phyloP scores from a whole-genome alignment of 2,888 invertebrate species.

The Acrobasis repandana region DNA sequence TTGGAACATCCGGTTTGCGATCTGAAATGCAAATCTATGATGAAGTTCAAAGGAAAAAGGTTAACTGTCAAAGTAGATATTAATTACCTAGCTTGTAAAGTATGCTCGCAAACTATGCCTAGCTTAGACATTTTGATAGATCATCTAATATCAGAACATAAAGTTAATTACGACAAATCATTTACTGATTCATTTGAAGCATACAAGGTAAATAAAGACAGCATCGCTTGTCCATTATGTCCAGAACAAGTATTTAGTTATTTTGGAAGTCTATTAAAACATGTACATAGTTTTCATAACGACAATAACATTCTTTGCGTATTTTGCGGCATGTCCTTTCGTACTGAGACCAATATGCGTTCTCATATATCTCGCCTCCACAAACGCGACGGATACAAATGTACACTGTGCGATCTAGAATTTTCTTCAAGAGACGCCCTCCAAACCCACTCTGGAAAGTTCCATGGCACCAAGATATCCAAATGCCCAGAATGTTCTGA shows the following conservation, averaged over 20 bases:
- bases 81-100: constrained; percentile 56
- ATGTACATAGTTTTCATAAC: constrained; percentile 67
- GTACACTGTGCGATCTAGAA: constrained; percentile 46
- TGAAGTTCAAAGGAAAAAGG: constrained; percentile 66
- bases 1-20: constrained; percentile 65
- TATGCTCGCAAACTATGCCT: constrained; percentile 49
- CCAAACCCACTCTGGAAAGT: constrained; percentile 52
- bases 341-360: constrained; percentile 58
- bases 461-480: constrained; percentile 52
- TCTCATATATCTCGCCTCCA: constrained; percentile 56
- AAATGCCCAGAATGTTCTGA: constrained; percentile 59
- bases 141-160: constrained; percentile 60
- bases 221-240: constrained; percentile 66
- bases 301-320: constrained; percentile 71
- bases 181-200: constrained; percentile 62
- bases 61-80: constrained; percentile 66
- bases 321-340: constrained; percentile 59
- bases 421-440: constrained; percentile 49
- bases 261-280: constrained; percentile 62
- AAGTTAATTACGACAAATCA: constrained; percentile 63
- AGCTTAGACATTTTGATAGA: constrained; percentile 58
- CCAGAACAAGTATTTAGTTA: constrained; percentile 57
- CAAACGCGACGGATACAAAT: constrained; percentile 48
- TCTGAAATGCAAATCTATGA: constrained; percentile 63
- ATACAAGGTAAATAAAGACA: constrained; percentile 64